Base-by-base conservation (phyloP, 2,888 invertebrate species). In the Conchocele bisecta region DNA sequence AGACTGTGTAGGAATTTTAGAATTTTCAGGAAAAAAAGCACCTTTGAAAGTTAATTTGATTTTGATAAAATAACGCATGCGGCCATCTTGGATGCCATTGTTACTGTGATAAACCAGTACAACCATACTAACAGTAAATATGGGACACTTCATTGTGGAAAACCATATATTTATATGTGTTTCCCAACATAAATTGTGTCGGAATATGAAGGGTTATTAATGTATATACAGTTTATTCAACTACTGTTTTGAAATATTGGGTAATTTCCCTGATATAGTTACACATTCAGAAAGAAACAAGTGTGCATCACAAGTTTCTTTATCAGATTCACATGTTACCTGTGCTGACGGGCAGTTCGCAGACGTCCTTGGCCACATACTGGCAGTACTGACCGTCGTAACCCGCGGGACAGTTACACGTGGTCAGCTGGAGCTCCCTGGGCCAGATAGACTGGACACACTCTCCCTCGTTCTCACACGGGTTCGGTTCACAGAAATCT, bases 401-500 rank as follows among this genome's bases (percentile, higher is more conserved):
- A 17, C 84, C 85, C 26, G 88, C 86, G 46, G 86, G 84, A 66
- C 89, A 89, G 9, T 61, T 59, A 67, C 89, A 89, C 4, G 84
- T 84, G 33, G 86, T 77, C 59, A 85, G 74, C 61, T 83, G 79
- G 22, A 86, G 86, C 44, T 88, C 85, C 26, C 75, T 81, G 4
- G 82, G 82, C 89, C 89, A 89, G 28, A 83, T 63, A 1, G 88
- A 88, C 13, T 76, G 74, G 15, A 78, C 71, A 74, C 89, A 89
- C 2, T 82, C 82, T 1, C 87, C 89, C 28, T 88, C 88, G 74
- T 89, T 84, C 61, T 84, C 72, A 73, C 89, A 89, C 0, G 88
- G 88, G 58, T 86, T 88, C 6, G 88, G 88, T 9, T 76, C 53
- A 77, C 88, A 88, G 50, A 83, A 85, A 75, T 88, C 89, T 88